Conservation (phyloP, 2,113 vertebrate species). For the Cryptomyrus ogoouensis region DNA sequence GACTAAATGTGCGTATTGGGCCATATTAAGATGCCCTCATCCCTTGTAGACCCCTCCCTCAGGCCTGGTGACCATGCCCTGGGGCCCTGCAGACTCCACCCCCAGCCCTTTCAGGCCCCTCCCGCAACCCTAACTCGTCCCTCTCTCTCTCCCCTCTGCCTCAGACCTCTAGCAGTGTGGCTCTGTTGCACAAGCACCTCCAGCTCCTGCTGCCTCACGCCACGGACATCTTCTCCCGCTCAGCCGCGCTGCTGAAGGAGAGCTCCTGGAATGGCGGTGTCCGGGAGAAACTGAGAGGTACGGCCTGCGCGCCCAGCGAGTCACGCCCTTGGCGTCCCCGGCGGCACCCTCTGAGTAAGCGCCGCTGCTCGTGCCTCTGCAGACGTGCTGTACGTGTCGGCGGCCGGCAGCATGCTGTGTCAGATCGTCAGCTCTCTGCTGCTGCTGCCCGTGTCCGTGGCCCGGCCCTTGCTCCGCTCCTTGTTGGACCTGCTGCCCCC, state of each 20-base stretch:
- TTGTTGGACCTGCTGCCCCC: conserved; percentile 87
- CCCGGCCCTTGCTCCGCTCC: conserved; percentile 80
- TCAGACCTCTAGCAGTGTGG: conserved; percentile 92
- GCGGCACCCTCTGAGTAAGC: background rate
- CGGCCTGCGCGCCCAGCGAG: background rate
- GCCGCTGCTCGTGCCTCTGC: conserved; percentile 2
- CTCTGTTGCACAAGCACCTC: conserved; percentile 94
- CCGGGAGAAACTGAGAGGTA: conserved; percentile 85
- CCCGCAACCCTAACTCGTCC: background rate
- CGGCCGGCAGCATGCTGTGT: conserved; percentile 94
- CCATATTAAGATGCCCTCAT: background rate
- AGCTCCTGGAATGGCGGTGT: conserved; percentile 93
- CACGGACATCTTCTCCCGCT: conserved; percentile 90
- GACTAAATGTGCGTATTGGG: background rate
- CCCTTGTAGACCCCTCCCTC: background rate
- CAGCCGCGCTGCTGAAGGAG: conserved; percentile 79
- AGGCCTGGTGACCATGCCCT: background rate
- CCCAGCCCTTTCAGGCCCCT: background rate
- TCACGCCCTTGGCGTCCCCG: background rate
- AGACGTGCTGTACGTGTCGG: conserved; percentile 94
- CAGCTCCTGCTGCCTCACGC: conserved; percentile 93
- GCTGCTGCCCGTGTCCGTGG: conserved; percentile 85
- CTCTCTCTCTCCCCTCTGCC: background rate
- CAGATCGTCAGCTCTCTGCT: conserved; percentile 87
- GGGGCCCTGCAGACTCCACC: background rate